Evolutionary conservation across 2,113 vertebrate genomes (phyloP), one percentile per base, ranked within the genome.

Genomic region (Ailuropoda melanoleuca): DNA sequence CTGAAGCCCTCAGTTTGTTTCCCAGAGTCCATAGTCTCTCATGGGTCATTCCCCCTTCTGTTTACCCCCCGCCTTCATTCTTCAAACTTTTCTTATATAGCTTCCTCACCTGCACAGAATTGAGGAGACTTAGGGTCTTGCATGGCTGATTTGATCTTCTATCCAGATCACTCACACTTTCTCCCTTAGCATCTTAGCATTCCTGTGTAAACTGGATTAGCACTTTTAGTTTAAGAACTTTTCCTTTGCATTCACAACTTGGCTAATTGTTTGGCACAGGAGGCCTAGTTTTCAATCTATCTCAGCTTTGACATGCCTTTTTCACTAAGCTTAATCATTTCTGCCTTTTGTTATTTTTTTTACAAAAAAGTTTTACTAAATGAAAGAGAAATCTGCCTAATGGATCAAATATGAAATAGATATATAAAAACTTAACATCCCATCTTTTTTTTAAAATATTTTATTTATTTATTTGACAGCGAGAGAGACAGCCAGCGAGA

Each of bases 321-420:
- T 77, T 77, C 74, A 77, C 15, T 48, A 77, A 77, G 43, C 26
- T 48, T 77, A 48, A 29, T 77, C 74, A 77, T 31, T 29, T 77
- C 43, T 31, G 26, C 43, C 14, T 31, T 48, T 77, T 18, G 13
- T 46, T 43, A 24, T 26, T 74, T 43, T 26, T 46, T 48, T 43
- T 99, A 99, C 96, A 99, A 99, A 99, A 99, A 98, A 98, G 95
- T 98, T 99, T 99, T 99, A 99, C 99, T 99, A 98, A 98, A 99
- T 97, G 98, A 99, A 99, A 98, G 98, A 98, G 99, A 98, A 99
- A 98, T 99, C 96, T 98, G 98, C 98, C 98, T 97, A 98, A 97
- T 97, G 97, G 98, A 98, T 99, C 98, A 98, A 98, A 98, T 99
- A 99, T 97, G 99, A 99, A 99, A 99, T 98, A 99, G 98, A 98